phyloP scores from a whole-genome alignment of 2,113 vertebrate genomes.

The Equus przewalskii region DNA sequence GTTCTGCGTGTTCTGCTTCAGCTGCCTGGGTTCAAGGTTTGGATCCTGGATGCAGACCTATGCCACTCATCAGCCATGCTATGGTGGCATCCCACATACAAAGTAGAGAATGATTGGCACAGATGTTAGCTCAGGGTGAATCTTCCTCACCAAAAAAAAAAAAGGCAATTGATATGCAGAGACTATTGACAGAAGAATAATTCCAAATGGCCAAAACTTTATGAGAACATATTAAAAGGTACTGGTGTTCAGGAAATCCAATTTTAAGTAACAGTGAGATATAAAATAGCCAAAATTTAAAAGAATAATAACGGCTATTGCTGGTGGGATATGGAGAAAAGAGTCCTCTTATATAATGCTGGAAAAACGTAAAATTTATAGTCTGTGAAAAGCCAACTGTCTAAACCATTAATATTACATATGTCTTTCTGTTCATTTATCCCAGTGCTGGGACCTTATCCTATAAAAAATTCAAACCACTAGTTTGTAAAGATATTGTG shows the following conservation, averaged over 20 bases:
- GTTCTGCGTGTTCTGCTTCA: too few species aligned
- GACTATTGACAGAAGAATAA: not conserved
- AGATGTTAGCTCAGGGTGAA: too few species aligned
- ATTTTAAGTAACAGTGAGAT: constrained; percentile 1
- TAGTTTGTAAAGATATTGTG: not conserved
- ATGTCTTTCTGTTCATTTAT: not conserved
- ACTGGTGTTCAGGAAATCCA: not conserved
- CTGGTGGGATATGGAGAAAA: not conserved
- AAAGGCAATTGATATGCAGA: not conserved
- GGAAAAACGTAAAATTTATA: not conserved
- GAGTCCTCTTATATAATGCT: not conserved
- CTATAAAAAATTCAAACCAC: not conserved
- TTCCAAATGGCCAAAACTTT: not conserved
- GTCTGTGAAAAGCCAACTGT: not conserved
- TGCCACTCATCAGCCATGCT: too few species aligned
- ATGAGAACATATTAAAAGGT: constrained; percentile 21
- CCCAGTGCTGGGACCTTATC: not conserved
- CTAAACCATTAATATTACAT: not conserved
- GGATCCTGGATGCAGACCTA: too few species aligned
- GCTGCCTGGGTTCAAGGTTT: too few species aligned
- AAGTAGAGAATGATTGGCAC: too few species aligned
- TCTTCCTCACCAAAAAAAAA: not conserved
- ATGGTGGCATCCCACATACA: too few species aligned
- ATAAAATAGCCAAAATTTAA: not conserved
- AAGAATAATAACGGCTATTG: not conserved